Percentiles rank a stretch among this genome's conserved stretches.
phyloP scores from a whole-genome alignment of 2,113 vertebrate genomes.

The human region DNA sequence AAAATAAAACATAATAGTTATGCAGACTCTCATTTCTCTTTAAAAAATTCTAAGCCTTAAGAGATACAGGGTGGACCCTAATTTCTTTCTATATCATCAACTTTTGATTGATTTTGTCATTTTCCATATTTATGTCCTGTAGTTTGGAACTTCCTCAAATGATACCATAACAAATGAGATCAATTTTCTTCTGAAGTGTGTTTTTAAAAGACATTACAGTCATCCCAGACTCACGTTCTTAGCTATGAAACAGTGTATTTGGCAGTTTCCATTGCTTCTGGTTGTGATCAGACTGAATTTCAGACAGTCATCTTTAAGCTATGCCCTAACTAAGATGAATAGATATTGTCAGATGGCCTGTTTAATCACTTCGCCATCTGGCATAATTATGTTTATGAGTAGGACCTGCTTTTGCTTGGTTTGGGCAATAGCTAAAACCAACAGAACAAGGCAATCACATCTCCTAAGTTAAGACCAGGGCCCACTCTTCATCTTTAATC shows the following conservation, averaged over 20 bases:
- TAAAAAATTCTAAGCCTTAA: not conserved
- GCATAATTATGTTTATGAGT: constrained; percentile 71
- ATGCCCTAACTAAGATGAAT: constrained; percentile 81
- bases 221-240: constrained; percentile 62
- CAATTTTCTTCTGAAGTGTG: constrained; percentile 50
- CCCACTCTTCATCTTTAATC: not conserved
- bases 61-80: not conserved
- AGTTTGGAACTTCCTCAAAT: constrained; percentile 60
- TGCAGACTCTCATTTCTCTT: not conserved
- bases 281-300: constrained; percentile 75
- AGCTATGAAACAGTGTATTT: constrained; percentile 58
- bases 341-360: constrained; percentile 78
- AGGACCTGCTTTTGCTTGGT: constrained; percentile 56
- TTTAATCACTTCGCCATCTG: constrained; percentile 80
- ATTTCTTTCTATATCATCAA: constrained; percentile 56
- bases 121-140: constrained; percentile 46
- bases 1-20: not conserved
- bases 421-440: constrained; percentile 50
- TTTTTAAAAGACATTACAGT: constrained; percentile 73
- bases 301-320: constrained; percentile 63
- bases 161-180: constrained; percentile 65
- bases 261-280: constrained; percentile 71
- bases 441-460: not conserved
- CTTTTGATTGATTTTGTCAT: constrained; percentile 65
- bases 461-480: constrained; percentile 9